phyloP scores from a whole-genome alignment of 1,140 invertebrate species.

The Nebria ingens region DNA sequence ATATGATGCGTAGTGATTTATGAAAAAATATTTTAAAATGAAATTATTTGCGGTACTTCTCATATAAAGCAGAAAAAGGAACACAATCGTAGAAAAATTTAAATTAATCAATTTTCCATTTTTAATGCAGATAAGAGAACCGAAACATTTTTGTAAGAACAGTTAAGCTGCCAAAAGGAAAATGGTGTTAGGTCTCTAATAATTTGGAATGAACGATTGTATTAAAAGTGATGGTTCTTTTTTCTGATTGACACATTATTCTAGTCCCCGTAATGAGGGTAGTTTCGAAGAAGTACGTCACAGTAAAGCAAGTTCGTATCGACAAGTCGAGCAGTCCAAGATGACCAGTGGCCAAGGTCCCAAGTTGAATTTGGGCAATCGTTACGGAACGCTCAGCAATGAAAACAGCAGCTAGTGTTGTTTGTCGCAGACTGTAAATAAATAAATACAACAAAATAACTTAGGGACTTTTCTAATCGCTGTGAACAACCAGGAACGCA shows the following conservation, averaged over 20 bases:
- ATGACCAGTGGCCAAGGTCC: slow-evolving; percentile 27
- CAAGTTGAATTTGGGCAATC: slow-evolving; percentile 45
- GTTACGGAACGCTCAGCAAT: slow-evolving; percentile 32
- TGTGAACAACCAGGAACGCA: not conserved
- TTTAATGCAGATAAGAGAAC: too few relatives aligned
- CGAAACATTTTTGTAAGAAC: too few relatives aligned
- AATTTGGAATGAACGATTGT: not conserved
- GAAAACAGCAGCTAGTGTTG: slow-evolving; percentile 31
- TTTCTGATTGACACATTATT: too few relatives aligned
- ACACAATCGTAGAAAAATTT: too few relatives aligned
- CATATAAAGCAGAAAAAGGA: too few relatives aligned
- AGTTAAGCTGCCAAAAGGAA: too few relatives aligned
- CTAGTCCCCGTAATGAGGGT: slow-evolving; percentile 43
- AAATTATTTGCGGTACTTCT: not conserved
- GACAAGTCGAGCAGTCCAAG: slow-evolving; percentile 28
- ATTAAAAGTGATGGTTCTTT: too few relatives aligned
- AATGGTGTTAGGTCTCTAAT: slow-evolving; percentile 4
- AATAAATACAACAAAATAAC: not conserved
- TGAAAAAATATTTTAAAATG: slow-evolving; percentile 3
- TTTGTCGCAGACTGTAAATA: slow-evolving; percentile 12
- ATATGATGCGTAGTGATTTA: not conserved
- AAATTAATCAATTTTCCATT: too few relatives aligned
- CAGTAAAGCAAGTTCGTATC: slow-evolving; percentile 25
- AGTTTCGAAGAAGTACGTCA: slow-evolving; percentile 48
- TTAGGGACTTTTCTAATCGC: slow-evolving; percentile 1